phyloP scores from a whole-genome alignment of 2,797 vertebrate species.

The Sternotherus odoratus region DNA sequence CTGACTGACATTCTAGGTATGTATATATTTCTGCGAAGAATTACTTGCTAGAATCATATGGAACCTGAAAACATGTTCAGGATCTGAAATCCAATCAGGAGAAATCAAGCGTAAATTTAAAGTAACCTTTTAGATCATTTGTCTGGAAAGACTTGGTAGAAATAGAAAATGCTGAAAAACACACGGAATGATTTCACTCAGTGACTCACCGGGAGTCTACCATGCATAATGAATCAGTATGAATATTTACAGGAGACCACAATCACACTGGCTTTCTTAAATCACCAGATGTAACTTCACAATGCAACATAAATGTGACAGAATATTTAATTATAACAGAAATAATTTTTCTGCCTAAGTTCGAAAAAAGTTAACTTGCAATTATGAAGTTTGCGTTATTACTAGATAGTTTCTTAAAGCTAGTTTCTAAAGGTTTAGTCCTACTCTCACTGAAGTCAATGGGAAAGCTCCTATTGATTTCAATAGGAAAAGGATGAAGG shows the following conservation, averaged over 20 bases:
- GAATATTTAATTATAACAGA: background rate
- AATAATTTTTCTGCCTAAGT: background rate
- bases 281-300: conserved; percentile 10
- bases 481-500: conserved; percentile 3
- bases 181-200: conserved; percentile 56
- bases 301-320: conserved; percentile 18
- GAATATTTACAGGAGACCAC: conserved; percentile 19
- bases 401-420: background rate
- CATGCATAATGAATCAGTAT: conserved; percentile 9
- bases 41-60: background rate
- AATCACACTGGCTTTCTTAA: conserved; percentile 33
- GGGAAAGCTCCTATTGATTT: background rate
- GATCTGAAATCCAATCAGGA: conserved; percentile 49
- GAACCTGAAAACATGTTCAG: conserved; percentile 1
- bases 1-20: background rate
- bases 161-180: conserved; percentile 26
- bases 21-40: background rate
- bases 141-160: conserved; percentile 1
- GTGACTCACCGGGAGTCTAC: conserved; percentile 28
- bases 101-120: conserved; percentile 20
- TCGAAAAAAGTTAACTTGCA: background rate
- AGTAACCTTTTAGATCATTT: conserved; percentile 15
- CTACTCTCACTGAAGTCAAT: background rate
- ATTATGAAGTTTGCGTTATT: background rate
- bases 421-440: background rate